A percentile compares a stretch with the other conserved stretches of the same genome.
Evolutionary conservation across 2,888 invertebrate genomes (phyloP).

Genomic region (Heliconius hortense): DNA sequence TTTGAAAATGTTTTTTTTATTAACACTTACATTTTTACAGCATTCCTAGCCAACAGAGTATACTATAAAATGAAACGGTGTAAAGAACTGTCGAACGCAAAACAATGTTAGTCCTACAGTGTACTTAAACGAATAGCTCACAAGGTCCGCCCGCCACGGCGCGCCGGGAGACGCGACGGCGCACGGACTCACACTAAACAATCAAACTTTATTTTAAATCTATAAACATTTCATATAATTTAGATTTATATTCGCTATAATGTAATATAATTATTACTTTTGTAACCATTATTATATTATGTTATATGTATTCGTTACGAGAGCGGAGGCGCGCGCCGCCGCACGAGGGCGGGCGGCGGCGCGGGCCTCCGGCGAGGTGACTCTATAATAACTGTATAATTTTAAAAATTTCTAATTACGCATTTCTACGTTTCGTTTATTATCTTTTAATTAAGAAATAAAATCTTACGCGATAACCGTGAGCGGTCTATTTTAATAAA

Average conservation of each 20-base stretch:
- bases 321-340: constrained; percentile 62
- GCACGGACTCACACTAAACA: constrained; percentile 77
- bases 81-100: constrained; percentile 81
- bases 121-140: constrained; percentile 76
- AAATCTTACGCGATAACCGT: constrained; percentile 81
- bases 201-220: constrained; percentile 78
- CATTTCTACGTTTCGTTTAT: constrained; percentile 81
- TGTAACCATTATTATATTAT: constrained; percentile 80
- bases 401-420: constrained; percentile 82
- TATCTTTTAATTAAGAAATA: constrained; percentile 82
- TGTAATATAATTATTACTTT: constrained; percentile 79
- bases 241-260: constrained; percentile 81
- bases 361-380: constrained; percentile 68
- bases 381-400: constrained; percentile 81
- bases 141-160: constrained; percentile 69
- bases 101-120: constrained; percentile 79
- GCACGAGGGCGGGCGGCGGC: constrained; percentile 48
- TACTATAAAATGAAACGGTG: constrained; percentile 80
- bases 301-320: constrained; percentile 82
- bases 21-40: constrained; percentile 83
- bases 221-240: constrained; percentile 83
- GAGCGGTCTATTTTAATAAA: constrained; percentile 81
- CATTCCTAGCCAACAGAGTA: constrained; percentile 82
- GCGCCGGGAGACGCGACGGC: constrained; percentile 64
- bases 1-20: constrained; percentile 83